A percentile compares a stretch with the other conserved stretches of the same genome.
Evolutionary conservation across 2,888 invertebrate genomes (phyloP).

Genomic region (Polyploca ridens): DNA sequence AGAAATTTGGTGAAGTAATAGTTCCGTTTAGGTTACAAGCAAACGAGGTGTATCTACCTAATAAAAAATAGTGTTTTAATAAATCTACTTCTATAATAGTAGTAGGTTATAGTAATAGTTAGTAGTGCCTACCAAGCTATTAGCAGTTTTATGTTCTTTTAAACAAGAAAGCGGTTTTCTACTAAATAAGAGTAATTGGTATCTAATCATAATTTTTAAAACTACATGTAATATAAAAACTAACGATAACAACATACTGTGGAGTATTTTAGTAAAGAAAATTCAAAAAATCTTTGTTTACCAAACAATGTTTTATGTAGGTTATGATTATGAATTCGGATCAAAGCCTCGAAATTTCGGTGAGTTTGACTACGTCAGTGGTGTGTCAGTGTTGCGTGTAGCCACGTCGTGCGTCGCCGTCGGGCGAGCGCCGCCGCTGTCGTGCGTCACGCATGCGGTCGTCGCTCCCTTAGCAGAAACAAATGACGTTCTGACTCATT

Average conservation of each 20-base stretch:
- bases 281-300: neutral
- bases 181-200: too few relatives aligned
- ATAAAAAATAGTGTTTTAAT: too few relatives aligned
- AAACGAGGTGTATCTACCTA: too few relatives aligned
- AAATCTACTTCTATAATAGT: too few relatives aligned
- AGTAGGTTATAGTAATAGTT: too few relatives aligned
- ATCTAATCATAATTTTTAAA: too few relatives aligned
- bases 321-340: slow-evolving; percentile 37
- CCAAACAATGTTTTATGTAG: slow-evolving; percentile 23
- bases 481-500: slow-evolving; percentile 71
- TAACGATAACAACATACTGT: neutral
- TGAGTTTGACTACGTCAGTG: slow-evolving; percentile 14
- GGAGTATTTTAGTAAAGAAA: neutral
- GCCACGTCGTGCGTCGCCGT: slow-evolving; percentile 33
- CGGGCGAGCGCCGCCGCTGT: slow-evolving; percentile 10
- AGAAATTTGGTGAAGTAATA: too few relatives aligned
- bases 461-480: slow-evolving; percentile 67
- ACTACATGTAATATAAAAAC: too few relatives aligned
- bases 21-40: too few relatives aligned
- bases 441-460: slow-evolving; percentile 70
- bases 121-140: too few relatives aligned
- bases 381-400: slow-evolving; percentile 8
- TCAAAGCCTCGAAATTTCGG: slow-evolving; percentile 20
- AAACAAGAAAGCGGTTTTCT: too few relatives aligned
- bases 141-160: too few relatives aligned